Percentiles rank a stretch among this genome's conserved stretches.
Evolutionary conservation across 1,140 invertebrate species (phyloP).

Genomic region (Brachionus rotundiformis): DNA sequence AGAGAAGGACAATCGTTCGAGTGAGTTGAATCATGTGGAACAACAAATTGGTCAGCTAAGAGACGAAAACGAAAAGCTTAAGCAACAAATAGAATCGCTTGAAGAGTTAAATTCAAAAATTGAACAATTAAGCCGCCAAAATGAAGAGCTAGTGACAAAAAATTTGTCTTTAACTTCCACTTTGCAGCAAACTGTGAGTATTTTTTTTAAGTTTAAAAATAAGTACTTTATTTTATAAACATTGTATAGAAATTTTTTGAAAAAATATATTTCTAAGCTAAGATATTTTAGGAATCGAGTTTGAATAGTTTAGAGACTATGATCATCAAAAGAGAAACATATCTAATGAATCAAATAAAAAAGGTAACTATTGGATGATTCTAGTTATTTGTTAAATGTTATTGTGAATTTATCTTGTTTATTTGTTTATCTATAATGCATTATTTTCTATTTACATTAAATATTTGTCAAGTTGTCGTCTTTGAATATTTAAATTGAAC

Average conservation of each 20-base stretch:
- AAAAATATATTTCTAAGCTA: neutral
- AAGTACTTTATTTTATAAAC: too few species aligned
- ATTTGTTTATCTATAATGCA: too few species aligned
- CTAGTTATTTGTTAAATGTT: too few species aligned
- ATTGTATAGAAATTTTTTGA: neutral
- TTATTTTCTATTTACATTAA: too few species aligned
- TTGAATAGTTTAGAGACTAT: neutral
- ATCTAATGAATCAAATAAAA: constrained; percentile 13
- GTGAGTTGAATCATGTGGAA: neutral
- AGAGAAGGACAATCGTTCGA: neutral
- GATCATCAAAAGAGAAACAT: neutral
- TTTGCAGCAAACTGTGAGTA: constrained; percentile 8
- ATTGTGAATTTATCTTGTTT: too few species aligned
- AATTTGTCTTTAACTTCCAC: neutral
- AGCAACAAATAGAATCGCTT: neutral
- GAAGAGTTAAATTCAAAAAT: constrained; percentile 34
- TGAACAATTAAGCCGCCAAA: constrained; percentile 14
- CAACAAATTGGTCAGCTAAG: constrained; percentile 2
- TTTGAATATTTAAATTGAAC: too few species aligned
- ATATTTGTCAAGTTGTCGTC: too few species aligned
- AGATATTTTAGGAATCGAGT: neutral
- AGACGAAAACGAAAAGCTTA: neutral
- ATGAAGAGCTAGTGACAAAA: neutral
- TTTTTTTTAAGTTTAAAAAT: too few species aligned
- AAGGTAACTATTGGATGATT: neutral